Base-by-base conservation (phyloP, 2,113 vertebrate genomes). In the Synodontis membranacea region DNA sequence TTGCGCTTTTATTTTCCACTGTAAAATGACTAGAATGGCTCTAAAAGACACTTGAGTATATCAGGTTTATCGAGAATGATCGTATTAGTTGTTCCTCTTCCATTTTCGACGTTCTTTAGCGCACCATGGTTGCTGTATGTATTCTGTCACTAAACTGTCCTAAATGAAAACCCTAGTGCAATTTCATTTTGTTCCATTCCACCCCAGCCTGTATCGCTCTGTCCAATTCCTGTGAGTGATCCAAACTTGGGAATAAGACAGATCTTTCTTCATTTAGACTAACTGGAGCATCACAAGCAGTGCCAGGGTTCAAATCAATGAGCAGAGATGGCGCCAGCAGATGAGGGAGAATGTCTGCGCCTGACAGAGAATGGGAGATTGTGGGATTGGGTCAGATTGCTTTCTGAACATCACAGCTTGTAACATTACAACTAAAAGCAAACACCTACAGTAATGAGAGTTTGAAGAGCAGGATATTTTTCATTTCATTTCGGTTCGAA, bases 251-350 rank as follows among this genome's bases (percentile, higher is more conserved):
- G 70, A 89, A 86, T 88, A 88, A 92, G 87, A 88, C 54, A 31
- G 83, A 91, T 93, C 82, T 90, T 83, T 90, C 88, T 86, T 88
- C 87, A 81, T 84, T 89, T 84, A 86, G 80, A 81, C 81, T 80
- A 86, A 64, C 90, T 50, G 76, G 88, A 91, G 89, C 90, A 89
- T 93, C 90, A 86, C 87, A 82, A 58, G 2, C 76, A 85, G 91
- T 86, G 89, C 86, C 89, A 82, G 88, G 60, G 79, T 87, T 90
- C 60, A 92, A 91, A 92, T 91, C 88, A 86, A 91, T 88, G 90
- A 87, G 64, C 84, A 80, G 56, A 42, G 56, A 83, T 64, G 79
- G 52, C 52, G 64, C 50, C 80, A 82, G 82, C 70, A 37, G 86
- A 58, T 76, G 91, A 87, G 89, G 87, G 56, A 88, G 87, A 91